Evolutionary conservation across 2,113 vertebrate species (phyloP).

Genomic region (Hystrix cristata): DNA sequence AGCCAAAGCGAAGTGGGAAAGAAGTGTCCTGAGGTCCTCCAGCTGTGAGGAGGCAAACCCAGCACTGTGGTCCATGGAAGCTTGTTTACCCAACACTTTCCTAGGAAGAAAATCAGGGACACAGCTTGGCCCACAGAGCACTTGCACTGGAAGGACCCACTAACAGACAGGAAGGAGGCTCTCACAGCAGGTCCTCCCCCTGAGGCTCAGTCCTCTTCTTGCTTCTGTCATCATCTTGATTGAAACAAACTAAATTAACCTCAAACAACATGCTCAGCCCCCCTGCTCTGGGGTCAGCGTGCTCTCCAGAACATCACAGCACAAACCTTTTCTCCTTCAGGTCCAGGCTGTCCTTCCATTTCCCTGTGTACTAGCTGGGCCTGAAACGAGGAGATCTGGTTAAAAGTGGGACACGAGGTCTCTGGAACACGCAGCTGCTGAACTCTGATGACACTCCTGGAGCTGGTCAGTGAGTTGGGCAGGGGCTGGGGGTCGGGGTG

Average conservation of each 20-base stretch:
- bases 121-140: background rate
- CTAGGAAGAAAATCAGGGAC: background rate
- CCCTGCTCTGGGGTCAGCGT: background rate
- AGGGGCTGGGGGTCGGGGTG: too few species aligned
- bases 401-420: background rate
- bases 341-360: constrained; percentile 87
- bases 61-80: background rate
- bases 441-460: background rate
- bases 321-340: constrained; percentile 91
- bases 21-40: background rate
- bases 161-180: background rate
- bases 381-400: constrained; percentile 82
- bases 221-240: background rate
- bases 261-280: background rate
- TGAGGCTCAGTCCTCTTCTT: background rate
- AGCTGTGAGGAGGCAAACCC: background rate
- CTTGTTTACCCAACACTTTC: background rate
- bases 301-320: background rate
- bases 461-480: background rate
- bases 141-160: background rate
- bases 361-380: constrained; percentile 87
- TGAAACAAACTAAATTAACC: background rate
- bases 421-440: background rate
- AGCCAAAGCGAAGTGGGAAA: background rate
- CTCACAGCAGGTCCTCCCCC: background rate